phyloP scores from a whole-genome alignment of 2,797 vertebrate species.

The Vespertilio murinus region DNA sequence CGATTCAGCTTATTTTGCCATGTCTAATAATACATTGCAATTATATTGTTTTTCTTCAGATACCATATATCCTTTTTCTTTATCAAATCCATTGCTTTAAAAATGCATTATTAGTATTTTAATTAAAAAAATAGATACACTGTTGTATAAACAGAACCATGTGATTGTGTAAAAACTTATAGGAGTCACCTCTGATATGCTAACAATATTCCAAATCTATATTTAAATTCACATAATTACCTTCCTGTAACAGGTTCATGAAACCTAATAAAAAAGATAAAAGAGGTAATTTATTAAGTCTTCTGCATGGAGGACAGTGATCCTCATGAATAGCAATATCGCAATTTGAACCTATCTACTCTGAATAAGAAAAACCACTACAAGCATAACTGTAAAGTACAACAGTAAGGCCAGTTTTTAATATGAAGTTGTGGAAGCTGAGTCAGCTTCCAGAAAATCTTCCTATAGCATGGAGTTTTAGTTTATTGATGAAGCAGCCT shows the following conservation, averaged over 20 bases:
- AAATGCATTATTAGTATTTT: neutral
- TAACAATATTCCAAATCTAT: neutral
- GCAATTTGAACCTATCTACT: neutral
- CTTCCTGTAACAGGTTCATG: neutral
- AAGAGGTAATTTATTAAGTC: neutral
- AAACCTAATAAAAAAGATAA: neutral
- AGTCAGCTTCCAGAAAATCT: neutral
- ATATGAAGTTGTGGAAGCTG: neutral
- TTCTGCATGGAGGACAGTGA: neutral
- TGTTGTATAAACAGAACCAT: neutral
- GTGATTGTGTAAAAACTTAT: neutral
- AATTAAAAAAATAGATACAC: neutral
- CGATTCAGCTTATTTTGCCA: neutral
- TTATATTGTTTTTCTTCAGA: neutral
- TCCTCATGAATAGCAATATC: neutral
- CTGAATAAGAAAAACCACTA: neutral
- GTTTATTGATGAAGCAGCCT: neutral
- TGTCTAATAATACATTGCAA: neutral
- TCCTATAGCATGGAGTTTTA: neutral
- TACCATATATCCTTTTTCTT: neutral
- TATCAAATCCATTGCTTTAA: neutral
- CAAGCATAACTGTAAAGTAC: neutral
- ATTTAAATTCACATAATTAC: neutral
- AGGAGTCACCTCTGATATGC: neutral
- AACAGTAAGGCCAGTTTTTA: neutral